A percentile compares a stretch with the other conserved stretches of the same genome.
Evolutionary conservation across 1,140 invertebrate species (phyloP).

Genomic region (Thalassaphorura encarpata): DNA sequence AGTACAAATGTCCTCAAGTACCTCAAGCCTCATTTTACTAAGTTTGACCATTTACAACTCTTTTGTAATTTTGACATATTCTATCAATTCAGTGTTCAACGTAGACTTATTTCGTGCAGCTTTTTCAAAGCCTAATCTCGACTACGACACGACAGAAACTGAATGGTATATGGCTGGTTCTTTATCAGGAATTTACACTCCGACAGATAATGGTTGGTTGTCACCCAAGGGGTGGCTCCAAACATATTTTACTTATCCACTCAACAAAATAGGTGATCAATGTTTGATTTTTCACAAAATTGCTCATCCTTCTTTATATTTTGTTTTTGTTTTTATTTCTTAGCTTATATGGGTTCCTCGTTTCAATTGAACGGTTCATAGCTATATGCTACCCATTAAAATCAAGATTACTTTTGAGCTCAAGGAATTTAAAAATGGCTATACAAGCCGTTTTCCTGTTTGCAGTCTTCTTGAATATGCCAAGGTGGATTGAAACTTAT

Average conservation of each 20-base stretch:
- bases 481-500: neutral
- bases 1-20: no score
- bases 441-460: neutral
- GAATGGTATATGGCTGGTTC: no score
- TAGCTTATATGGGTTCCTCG: no score
- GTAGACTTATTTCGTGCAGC: neutral
- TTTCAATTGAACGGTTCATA: neutral
- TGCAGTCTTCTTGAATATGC: neutral
- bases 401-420: neutral
- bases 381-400: neutral
- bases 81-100: neutral
- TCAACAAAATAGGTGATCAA: no score
- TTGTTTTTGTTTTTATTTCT: neutral
- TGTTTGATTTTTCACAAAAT: neutral
- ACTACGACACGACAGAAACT: no score
- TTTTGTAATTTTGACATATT: neutral
- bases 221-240: no score
- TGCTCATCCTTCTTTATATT: neutral
- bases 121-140: no score
- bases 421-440: neutral
- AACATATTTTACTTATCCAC: no score
- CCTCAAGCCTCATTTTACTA: neutral
- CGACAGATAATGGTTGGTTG: no score
- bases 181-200: no score
- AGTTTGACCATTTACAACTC: neutral